Conservation (phyloP, 2,797 vertebrate species). For the Myripristis jacobus region DNA sequence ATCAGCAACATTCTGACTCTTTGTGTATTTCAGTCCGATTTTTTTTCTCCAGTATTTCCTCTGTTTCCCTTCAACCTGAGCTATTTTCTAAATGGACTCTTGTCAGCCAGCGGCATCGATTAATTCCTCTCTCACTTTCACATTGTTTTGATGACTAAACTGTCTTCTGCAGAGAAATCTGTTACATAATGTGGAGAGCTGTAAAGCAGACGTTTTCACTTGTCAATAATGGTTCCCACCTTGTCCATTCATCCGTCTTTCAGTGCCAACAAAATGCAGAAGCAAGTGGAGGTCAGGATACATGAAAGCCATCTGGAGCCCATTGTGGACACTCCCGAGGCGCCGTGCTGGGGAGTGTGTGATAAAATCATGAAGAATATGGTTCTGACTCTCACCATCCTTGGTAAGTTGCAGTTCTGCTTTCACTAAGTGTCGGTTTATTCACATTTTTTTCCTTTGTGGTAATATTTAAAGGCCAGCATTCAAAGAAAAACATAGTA, state of each 20-base stretch:
- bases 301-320: slow-evolving; percentile 89
- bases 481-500: too few relatives aligned
- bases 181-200: too few relatives aligned
- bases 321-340: slow-evolving; percentile 68
- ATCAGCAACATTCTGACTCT: background rate
- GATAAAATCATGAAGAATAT: slow-evolving; percentile 92
- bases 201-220: too few relatives aligned
- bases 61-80: background rate
- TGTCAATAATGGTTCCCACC: background rate
- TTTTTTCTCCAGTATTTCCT: background rate
- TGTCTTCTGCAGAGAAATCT: background rate
- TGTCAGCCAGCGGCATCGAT: background rate
- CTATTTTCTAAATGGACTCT: background rate
- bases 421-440: background rate
- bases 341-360: slow-evolving; percentile 84
- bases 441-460: too few relatives aligned
- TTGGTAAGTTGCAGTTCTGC: slow-evolving; percentile 82
- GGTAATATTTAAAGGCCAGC: too few relatives aligned
- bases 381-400: slow-evolving; percentile 93
- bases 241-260: slow-evolving; percentile 25
- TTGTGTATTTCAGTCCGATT: background rate
- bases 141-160: background rate
- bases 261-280: slow-evolving; percentile 93
- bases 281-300: slow-evolving; percentile 97
- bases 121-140: background rate